Conservation (phyloP, 2,113 vertebrate genomes). For the Apistogramma diplotaenia region DNA sequence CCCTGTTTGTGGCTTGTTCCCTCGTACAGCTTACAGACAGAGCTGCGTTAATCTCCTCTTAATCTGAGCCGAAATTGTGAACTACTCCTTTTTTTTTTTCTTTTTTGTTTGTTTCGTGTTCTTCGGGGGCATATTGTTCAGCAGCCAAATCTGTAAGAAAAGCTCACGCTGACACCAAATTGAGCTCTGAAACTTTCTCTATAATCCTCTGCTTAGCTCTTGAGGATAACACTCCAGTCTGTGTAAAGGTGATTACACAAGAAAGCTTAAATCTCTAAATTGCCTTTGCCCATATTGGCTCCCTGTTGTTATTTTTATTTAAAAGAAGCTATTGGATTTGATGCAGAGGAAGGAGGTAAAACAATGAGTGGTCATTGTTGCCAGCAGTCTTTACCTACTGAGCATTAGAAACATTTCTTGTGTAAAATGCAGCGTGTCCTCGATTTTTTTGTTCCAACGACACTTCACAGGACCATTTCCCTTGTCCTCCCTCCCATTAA, state of each 20-base stretch:
- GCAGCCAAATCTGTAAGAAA: not conserved
- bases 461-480: not conserved
- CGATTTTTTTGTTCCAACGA: not conserved
- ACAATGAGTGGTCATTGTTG: slow-evolving; percentile 29
- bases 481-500: slow-evolving; percentile 25
- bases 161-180: not conserved
- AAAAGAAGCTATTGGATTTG: slow-evolving; percentile 33
- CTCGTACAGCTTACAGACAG: not conserved
- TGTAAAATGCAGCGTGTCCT: not conserved
- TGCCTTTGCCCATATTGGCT: not conserved
- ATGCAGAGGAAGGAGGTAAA: slow-evolving; percentile 13
- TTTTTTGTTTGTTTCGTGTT: not conserved
- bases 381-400: not conserved
- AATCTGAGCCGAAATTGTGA: not conserved
- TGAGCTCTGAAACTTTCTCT: not conserved
- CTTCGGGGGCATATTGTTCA: not conserved
- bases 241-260: slow-evolving; percentile 16
- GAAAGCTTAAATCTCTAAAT: slow-evolving; percentile 21
- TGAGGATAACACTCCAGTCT: slow-evolving; percentile 1
- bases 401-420: not conserved
- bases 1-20: not conserved
- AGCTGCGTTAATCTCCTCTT: not conserved
- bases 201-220: slow-evolving; percentile 5
- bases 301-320: slow-evolving; percentile 43
- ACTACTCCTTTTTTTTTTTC: not conserved